Base-by-base conservation (phyloP, 2,797 vertebrate species). In the Pipistrellus pygmaeus region DNA sequence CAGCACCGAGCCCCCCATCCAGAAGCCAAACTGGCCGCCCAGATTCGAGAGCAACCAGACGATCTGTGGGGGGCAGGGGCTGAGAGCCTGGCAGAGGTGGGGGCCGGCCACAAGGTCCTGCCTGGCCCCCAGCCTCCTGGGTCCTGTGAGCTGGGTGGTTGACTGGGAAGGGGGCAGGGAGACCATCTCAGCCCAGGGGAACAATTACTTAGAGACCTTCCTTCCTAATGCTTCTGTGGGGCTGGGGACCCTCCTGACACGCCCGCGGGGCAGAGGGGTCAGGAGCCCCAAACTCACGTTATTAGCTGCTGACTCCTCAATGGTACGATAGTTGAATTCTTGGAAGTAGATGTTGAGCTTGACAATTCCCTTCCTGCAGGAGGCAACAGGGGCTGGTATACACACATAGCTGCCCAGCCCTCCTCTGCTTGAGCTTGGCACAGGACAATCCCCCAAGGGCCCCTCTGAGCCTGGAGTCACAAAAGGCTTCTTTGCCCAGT, bases 1-100 rank as follows among this genome's bases (percentile, higher is more conserved):
- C 78, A 99, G 97, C 95, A 99, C 98, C 0, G 98, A 99, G 93
- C 98, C 98, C 0, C 98, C 98, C 98, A 99, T 99, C 98, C 98
- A 99, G 98, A 99, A 98, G 71, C 98, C 98, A 0, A 99, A 99
- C 94, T 99, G 98, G 57, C 98, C 98, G 0, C 98, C 98, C 82
- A 99, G 96, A 77, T 93, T 99, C 0, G 98, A 99, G 30, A 98
- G 98, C 83, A 99, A 97, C 98, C 98, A 99, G 14, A 99, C 98
- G 0, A 98, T 98, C 98, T 99, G 97, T 0, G 2, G 92, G 57
- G 51, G 21, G 25, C 12, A 7, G 44, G 11, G 18, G 10, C 30
- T 69, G 35, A 83, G 44, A 0, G 35, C 1, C 57, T 14, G 76
- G 77, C 62, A 0, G 7, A 9, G 25, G 72, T 14, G 0, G 32